phyloP scores from a whole-genome alignment of 2,113 vertebrate genomes.

The Oenanthe melanoleuca region DNA sequence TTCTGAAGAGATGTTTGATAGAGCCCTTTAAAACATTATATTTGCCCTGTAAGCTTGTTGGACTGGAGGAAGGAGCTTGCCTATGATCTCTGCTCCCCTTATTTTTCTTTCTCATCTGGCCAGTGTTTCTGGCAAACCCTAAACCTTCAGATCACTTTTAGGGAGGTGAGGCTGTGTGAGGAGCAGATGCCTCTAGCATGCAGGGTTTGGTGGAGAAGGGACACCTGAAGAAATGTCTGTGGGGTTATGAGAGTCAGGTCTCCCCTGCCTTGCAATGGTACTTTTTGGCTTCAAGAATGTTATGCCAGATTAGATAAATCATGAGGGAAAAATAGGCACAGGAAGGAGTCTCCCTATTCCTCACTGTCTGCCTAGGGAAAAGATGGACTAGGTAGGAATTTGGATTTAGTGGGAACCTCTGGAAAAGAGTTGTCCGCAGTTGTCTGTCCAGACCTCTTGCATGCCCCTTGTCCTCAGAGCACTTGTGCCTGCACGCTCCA shows the following conservation, averaged over 20 bases:
- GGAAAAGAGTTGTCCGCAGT: not conserved
- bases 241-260: not conserved
- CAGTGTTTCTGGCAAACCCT: not conserved
- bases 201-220: not conserved
- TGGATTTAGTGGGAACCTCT: not conserved
- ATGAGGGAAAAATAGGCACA: not conserved
- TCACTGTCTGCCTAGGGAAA: not conserved
- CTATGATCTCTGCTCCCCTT: not conserved
- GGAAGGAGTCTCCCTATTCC: not conserved
- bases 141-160: not conserved
- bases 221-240: not conserved
- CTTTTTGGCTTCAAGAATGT: not conserved
- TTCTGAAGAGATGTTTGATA: not conserved
- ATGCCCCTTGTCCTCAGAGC: conserved; percentile 34
- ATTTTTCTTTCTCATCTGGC: not conserved
- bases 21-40: not conserved
- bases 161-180: not conserved
- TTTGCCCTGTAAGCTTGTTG: not conserved
- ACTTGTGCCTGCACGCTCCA: conserved; percentile 1
- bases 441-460: conserved; percentile 34
- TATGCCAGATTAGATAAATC: not conserved
- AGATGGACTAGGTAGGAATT: not conserved
- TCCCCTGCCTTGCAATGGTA: not conserved
- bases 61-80: not conserved
- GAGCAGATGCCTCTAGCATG: not conserved